Evolutionary conservation across 2,113 vertebrate genomes (phyloP), one percentile per base, ranked within the genome.

Genomic region (Variabilichromis moorii): DNA sequence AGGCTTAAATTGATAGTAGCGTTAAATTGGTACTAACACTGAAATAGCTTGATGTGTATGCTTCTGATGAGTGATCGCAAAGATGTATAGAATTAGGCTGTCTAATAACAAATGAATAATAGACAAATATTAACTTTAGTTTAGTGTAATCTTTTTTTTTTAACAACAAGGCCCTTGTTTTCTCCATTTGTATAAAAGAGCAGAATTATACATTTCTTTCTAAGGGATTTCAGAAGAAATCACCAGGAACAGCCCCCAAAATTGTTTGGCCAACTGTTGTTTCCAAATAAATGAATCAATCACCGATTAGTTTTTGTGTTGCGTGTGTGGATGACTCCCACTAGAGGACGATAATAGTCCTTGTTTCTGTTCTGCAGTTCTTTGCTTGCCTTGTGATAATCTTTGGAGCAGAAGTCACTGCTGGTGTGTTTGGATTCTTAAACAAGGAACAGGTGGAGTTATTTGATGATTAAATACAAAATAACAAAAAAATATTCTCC

Each of bases 381-480:
- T 99, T 99, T 85, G 96, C 97, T 57, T 99, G 98, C 93, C 96
- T 99, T 9, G 88, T 99, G 94, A 96, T 99, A 76, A 98, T 99
- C 96, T 99, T 99, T 95, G 98, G 98, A 40, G 98, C 98, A 82
- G 98, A 99, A 95, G 92, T 99, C 82, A 97, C 98, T 16, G 98
- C 98, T 86, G 98, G 99, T 88, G 98, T 99, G 71, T 99, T 99
- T 96, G 98, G 98, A 90, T 98, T 99, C 93, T 89, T 99, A 88
- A 98, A 98, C 95, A 99, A 97, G 90, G 96, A 97, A 54, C 91
- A 96, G 96, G 99, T 99, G 94, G 17, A 19, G 26, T 50, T 4
- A 5, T 28, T 26, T 37, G 7, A 8, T 35, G 4, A 45, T 47
- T 47, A 55, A 9, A 11, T 54, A 14, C 6, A 66, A 66, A 53